Evolutionary conservation across 2,113 vertebrate genomes (phyloP).

Genomic region (Ascaphus truei): DNA sequence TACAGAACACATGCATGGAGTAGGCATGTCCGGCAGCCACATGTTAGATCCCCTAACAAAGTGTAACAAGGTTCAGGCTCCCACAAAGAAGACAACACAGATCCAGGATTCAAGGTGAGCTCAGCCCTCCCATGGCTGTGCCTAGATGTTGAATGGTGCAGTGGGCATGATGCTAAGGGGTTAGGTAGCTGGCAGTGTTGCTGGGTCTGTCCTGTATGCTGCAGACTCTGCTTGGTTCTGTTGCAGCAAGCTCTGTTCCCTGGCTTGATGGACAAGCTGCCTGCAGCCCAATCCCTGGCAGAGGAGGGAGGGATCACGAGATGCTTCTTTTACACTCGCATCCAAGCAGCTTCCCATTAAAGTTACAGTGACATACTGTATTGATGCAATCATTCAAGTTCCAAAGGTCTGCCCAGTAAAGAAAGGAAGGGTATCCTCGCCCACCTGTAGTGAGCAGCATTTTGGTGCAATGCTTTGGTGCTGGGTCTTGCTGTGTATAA

Average conservation of each 20-base stretch:
- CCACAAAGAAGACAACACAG: neutral
- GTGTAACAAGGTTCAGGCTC: neutral
- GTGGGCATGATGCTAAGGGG: neutral
- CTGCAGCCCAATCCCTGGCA: conserved; percentile 23
- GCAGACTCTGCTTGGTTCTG: conserved; percentile 17
- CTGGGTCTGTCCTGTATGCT: neutral
- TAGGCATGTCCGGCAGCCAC: conserved; percentile 9
- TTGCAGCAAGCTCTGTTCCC: conserved; percentile 9
- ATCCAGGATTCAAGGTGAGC: neutral
- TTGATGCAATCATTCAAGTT: conserved; percentile 12
- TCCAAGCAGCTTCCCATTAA: conserved; percentile 26
- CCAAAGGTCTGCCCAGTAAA: neutral
- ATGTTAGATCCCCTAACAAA: neutral
- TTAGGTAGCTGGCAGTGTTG: neutral
- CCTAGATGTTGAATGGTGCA: too few relatives aligned
- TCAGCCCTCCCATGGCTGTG: neutral
- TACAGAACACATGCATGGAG: neutral
- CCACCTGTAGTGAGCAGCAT: conserved; percentile 1
- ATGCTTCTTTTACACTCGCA: conserved; percentile 10
- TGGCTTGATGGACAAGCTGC: conserved; percentile 18
- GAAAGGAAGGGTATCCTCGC: neutral
- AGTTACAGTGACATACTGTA: conserved; percentile 27
- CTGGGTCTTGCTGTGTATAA: neutral
- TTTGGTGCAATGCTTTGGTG: neutral
- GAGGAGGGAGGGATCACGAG: conserved; percentile 18